A percentile compares a stretch with the other conserved stretches of the same genome.
Evolutionary conservation across 2,113 vertebrate genomes (phyloP).

Genomic region (Callopanchax toddi): DNA sequence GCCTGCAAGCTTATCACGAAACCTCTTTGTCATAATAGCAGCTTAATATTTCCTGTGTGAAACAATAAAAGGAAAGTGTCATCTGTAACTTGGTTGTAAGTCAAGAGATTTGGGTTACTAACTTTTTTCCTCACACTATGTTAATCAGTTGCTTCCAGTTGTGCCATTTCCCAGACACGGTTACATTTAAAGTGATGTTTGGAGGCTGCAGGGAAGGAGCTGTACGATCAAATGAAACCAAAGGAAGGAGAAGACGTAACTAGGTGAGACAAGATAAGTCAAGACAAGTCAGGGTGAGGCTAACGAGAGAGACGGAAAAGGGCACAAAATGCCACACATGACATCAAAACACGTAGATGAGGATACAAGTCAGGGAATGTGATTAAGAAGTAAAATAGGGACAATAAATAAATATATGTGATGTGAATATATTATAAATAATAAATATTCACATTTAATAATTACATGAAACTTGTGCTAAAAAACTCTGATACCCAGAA

Average conservation of each 20-base stretch:
- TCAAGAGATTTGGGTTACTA: constrained; percentile 18
- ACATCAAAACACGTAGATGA: constrained; percentile 9
- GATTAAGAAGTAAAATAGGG: background rate
- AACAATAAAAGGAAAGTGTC: constrained; percentile 18
- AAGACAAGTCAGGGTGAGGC: constrained; percentile 41
- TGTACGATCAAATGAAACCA: constrained; percentile 65
- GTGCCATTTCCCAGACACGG: constrained; percentile 43
- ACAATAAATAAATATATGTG: too few relatives aligned
- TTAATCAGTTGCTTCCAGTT: constrained; percentile 52
- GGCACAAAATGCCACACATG: constrained; percentile 24
- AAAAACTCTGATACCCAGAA: too few relatives aligned
- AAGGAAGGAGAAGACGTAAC: constrained; percentile 42
- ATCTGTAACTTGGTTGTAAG: constrained; percentile 22
- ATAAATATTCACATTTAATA: too few relatives aligned
- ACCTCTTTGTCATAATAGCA: constrained; percentile 20
- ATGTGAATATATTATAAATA: too few relatives aligned
- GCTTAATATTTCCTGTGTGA: background rate
- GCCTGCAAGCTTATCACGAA: constrained; percentile 23
- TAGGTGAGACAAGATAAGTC: constrained; percentile 62
- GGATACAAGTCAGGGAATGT: background rate
- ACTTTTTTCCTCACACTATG: constrained; percentile 31
- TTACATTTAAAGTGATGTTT: constrained; percentile 64
- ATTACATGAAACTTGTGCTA: too few relatives aligned
- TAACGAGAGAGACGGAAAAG: constrained; percentile 28
- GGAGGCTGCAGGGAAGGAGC: constrained; percentile 54